A percentile compares a stretch with the other conserved stretches of the same genome.
Conservation (phyloP, 2,113 vertebrate species). For the Seriola dumerili region DNA sequence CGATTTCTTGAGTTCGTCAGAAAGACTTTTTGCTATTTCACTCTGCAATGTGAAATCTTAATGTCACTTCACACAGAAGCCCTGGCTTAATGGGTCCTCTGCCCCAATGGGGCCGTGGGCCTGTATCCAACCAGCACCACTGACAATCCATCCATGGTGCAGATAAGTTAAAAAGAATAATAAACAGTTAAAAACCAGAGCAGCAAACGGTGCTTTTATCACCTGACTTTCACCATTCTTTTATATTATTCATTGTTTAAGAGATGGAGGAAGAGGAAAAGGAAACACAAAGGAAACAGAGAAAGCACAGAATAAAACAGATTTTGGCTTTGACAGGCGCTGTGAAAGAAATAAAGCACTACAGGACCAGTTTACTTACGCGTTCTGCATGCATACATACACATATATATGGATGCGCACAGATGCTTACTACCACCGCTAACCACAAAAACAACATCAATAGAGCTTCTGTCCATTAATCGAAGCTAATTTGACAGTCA, state of each 20-base stretch:
- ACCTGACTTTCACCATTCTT: background rate
- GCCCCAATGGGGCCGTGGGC: background rate
- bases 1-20: conserved; percentile 46
- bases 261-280: background rate
- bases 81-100: background rate
- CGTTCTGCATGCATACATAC: background rate
- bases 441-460: conserved; percentile 30
- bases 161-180: background rate
- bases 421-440: background rate
- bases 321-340: background rate
- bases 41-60: conserved; percentile 48
- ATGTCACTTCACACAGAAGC: conserved; percentile 42
- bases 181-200: background rate
- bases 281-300: background rate
- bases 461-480: conserved; percentile 38
- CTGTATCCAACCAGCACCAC: conserved; percentile 17
- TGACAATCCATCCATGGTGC: background rate
- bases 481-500: conserved; percentile 46
- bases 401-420: background rate
- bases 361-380: background rate
- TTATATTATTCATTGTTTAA: background rate
- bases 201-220: background rate
- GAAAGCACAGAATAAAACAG: background rate
- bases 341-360: background rate
- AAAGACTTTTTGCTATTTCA: conserved; percentile 37